Percentiles rank a stretch among this genome's conserved stretches.
phyloP scores from a whole-genome alignment of 2,888 invertebrate genomes.

The Hypomecis punctinalis region DNA sequence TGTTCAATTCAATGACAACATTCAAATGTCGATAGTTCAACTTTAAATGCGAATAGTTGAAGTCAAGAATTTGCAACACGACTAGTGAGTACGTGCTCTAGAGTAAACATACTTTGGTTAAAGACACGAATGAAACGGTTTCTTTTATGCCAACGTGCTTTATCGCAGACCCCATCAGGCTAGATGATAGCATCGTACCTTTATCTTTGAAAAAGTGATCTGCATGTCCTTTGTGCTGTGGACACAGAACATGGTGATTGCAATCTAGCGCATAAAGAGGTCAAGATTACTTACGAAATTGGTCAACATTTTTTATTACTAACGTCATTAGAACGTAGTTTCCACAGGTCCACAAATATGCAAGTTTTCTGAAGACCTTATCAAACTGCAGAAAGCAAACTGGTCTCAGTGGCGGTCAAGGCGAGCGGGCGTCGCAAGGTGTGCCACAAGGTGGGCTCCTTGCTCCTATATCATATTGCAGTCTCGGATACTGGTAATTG shows the following conservation, averaged over 20 bases:
- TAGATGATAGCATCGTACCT: background rate
- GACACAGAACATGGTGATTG: background rate
- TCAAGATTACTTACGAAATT: constrained; percentile 1
- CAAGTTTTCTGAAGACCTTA: constrained; percentile 10
- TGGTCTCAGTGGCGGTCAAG: constrained; percentile 65
- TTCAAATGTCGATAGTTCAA: too few relatives aligned
- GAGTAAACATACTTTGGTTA: background rate
- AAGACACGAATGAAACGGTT: background rate
- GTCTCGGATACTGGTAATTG: constrained; percentile 40
- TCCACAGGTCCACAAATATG: background rate
- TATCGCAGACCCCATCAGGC: background rate
- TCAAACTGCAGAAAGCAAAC: constrained; percentile 37
- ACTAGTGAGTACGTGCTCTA: background rate
- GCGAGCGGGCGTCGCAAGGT: constrained; percentile 58
- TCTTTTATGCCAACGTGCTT: background rate
- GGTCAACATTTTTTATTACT: background rate
- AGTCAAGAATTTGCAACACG: too few relatives aligned
- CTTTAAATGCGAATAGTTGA: too few relatives aligned
- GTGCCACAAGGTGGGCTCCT: constrained; percentile 44
- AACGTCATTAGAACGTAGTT: background rate
- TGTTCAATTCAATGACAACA: too few relatives aligned
- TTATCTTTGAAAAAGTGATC: background rate
- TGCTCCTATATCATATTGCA: constrained; percentile 52
- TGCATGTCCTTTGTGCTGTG: background rate
- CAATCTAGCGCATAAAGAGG: background rate